These are phyloP conservation scores for Panthera uncia DNA, from an alignment of 2,113 vertebrate genomes.

Conservation along the genomic window DNA sequence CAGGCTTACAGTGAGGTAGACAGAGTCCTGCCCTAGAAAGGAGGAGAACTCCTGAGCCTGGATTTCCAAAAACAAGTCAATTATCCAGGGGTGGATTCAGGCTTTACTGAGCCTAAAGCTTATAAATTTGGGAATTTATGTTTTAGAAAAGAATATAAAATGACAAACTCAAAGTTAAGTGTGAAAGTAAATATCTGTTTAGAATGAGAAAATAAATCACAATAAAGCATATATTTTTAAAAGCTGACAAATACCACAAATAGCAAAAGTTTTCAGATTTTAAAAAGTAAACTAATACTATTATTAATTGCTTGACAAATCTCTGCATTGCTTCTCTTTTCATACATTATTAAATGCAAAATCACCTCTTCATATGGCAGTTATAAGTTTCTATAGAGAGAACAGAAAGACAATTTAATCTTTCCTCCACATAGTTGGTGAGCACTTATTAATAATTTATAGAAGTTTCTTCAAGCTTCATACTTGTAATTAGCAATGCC, in stretches of 20 bases:
- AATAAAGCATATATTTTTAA: conserved; percentile 2
- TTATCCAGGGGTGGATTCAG: background rate
- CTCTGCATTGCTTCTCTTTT: background rate
- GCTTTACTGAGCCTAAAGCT: background rate
- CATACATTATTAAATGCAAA: conserved; percentile 40
- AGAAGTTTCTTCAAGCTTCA: conserved; percentile 32
- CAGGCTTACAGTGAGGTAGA: background rate
- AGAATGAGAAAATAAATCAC: conserved; percentile 36
- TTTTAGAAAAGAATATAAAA: conserved; percentile 5
- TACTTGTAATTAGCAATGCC: conserved; percentile 2
- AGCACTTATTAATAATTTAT: conserved; percentile 37
- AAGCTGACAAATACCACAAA: background rate
- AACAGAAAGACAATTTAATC: conserved; percentile 14
- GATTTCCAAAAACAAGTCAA: background rate
- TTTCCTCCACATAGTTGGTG: background rate
- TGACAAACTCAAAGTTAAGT: background rate
- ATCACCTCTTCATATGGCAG: background rate
- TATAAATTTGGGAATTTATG: background rate
- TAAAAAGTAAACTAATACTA: background rate
- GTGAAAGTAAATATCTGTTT: conserved; percentile 30
- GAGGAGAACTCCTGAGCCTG: background rate
- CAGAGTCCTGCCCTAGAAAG: background rate
- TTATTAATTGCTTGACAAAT: conserved; percentile 15
- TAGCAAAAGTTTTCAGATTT: background rate
- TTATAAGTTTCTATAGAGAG: background rate